Base-by-base conservation (phyloP, 35 echinoderm and acorn worm species). In the Apostichopus japonicus region DNA sequence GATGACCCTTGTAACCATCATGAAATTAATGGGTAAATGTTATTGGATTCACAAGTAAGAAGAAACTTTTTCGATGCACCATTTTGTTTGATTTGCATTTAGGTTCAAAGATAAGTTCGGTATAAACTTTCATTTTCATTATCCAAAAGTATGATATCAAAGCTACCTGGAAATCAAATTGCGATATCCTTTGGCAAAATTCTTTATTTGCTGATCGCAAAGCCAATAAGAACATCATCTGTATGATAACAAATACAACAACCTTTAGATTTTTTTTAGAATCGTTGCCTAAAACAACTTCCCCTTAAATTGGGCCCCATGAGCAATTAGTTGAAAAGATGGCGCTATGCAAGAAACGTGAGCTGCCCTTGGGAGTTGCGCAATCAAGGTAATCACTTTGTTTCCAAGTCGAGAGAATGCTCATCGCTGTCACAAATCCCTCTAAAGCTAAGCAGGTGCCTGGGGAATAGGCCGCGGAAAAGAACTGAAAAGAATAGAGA, bases 401-500 rank as follows among this genome's bases (percentile, higher is more conserved):
- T 89, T 89, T 89, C 86, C 86, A 89, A 27, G 33, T 89, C 72
- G 56, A 89, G 61, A 73, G 24, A 53, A 72, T 53, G 52, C 86
- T 89, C 86, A 89, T 67, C 63, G 90, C 76, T 91, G 90, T 78
- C 90, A 91, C 90, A 91, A 91, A 91, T 91, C 90, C 90, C 90
- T 91, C 90, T 89, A 89, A 89, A 79, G 72, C 76, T 79, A 77
- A 59, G 55, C 52, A 78, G 77, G 90, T 91, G 61, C 90, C 90
- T 78, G 77, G 90, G 90, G 90, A 91, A 91, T 91, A 78, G 90
- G 73, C 90, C 61, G 77, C 71, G 72, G 77, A 91, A 91, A 88
- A 89, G 61, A 89, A 73, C 86, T 89, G 56, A 89, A 82, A 72
- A 73, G 67, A 89, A 89, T 53, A 89, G 86, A 89, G 86, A 91